phyloP scores from a whole-genome alignment of 2,113 vertebrate species.

The Oxyruncus cristatus region DNA sequence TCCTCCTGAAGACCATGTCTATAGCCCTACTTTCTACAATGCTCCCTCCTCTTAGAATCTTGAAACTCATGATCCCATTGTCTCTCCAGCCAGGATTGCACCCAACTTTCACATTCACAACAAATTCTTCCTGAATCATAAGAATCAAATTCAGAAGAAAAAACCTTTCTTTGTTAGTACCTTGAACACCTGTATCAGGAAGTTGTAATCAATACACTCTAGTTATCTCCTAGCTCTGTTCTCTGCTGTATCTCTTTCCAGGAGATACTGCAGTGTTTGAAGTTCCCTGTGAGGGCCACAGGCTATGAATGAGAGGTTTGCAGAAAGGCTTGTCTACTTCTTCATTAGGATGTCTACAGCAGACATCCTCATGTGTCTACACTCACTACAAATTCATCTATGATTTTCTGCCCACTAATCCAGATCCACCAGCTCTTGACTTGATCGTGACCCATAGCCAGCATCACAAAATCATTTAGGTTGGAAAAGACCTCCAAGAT shows the following conservation, averaged over 20 bases:
- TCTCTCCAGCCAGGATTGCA: not conserved
- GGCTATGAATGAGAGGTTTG: not conserved
- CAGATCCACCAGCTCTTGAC: not conserved
- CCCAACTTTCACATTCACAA: not conserved
- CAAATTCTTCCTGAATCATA: not conserved
- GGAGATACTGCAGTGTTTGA: not conserved
- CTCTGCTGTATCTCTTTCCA: not conserved
- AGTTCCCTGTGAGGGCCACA: not conserved
- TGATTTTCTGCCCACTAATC: not conserved
- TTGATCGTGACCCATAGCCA: not conserved
- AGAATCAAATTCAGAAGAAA: not conserved
- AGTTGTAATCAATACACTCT: not conserved
- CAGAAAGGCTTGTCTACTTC: not conserved
- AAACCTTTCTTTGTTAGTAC: not conserved
- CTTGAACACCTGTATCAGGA: not conserved
- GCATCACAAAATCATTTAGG: not conserved
- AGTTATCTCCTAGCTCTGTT: not conserved
- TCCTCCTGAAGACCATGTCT: not conserved
- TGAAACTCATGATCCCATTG: not conserved
- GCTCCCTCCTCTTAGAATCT: not conserved
- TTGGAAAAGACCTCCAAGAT: not conserved
- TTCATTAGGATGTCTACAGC: not conserved
- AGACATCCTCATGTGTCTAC: too few relatives aligned
- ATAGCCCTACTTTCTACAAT: not conserved
- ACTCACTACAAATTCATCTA: not conserved